Percentiles rank a stretch among this genome's conserved stretches.
Evolutionary conservation across 2,113 vertebrate species (phyloP).

Genomic region (Syrrhaptes paradoxus): DNA sequence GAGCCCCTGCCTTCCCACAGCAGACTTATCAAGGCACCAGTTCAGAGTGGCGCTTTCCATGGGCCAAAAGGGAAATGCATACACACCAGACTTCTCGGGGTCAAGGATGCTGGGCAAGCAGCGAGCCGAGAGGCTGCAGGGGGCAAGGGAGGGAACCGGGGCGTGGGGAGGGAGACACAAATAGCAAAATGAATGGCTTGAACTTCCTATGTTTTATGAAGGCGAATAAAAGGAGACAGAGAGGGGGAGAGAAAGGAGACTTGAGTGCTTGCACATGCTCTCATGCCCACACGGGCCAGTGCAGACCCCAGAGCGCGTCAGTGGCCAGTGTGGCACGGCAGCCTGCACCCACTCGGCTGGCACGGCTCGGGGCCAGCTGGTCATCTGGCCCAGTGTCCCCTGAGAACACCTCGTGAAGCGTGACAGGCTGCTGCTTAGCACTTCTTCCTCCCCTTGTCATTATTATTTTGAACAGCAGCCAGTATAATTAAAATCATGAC

Average conservation of each 20-base stretch:
- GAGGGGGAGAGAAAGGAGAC: conserved; percentile 14
- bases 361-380: neutral
- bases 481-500: neutral
- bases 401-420: rapidly evolving
- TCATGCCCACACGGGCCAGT: neutral
- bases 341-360: neutral
- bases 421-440: neutral
- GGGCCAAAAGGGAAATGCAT: conserved; percentile 78
- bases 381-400: neutral
- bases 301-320: neutral
- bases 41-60: conserved; percentile 65
- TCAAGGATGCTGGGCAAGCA: conserved; percentile 74
- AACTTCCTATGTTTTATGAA: conserved; percentile 66
- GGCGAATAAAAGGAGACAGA: neutral
- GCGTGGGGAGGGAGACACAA: conserved; percentile 64
- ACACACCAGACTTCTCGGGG: conserved; percentile 71
- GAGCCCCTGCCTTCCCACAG: conserved; percentile 78
- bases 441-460: neutral
- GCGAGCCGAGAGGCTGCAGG: conserved; percentile 44
- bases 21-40: conserved; percentile 67
- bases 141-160: conserved; percentile 35
- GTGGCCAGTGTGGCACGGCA: rapidly evolving
- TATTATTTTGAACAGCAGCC: conserved; percentile 36
- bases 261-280: neutral
- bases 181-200: conserved; percentile 71